These are phyloP conservation scores for Neolamprologus tretocephalus DNA, from an alignment of 2,113 vertebrate genomes.

Conservation along the genomic window DNA sequence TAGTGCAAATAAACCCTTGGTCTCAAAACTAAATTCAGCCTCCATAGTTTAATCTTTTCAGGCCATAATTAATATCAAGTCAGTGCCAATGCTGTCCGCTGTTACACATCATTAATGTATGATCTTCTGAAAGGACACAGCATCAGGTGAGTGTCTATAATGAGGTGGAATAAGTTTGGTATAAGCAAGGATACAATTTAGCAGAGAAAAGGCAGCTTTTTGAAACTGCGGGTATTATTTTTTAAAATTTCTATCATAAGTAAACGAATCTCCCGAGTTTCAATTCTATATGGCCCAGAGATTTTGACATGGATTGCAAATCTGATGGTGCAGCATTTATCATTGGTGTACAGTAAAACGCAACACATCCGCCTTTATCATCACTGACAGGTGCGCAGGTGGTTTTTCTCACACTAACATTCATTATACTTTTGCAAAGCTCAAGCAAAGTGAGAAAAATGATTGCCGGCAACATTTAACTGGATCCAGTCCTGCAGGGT, in stretches of 20 bases:
- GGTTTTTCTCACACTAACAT: conserved; percentile 14
- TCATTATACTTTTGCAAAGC: conserved; percentile 31
- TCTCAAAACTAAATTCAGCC: rapidly evolving
- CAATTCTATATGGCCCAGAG: background rate
- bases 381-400: conserved; percentile 29
- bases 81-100: rapidly evolving
- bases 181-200: background rate
- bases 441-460: conserved; percentile 41
- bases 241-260: background rate
- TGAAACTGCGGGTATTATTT: background rate
- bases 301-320: background rate
- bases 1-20: background rate
- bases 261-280: background rate
- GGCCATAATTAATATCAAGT: background rate
- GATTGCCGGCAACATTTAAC: conserved; percentile 13
- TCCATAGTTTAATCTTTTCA: background rate
- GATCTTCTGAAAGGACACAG: background rate
- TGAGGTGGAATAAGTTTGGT: background rate
- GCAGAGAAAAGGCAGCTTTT: background rate
- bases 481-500: background rate
- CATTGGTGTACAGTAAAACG: background rate
- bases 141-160: background rate
- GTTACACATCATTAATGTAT: background rate
- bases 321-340: background rate
- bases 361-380: conserved; percentile 35